Evolutionary conservation across 2,888 invertebrate genomes (phyloP), one percentile per base, ranked within the genome.

Genomic region (Drosophila austrosaltans): DNA sequence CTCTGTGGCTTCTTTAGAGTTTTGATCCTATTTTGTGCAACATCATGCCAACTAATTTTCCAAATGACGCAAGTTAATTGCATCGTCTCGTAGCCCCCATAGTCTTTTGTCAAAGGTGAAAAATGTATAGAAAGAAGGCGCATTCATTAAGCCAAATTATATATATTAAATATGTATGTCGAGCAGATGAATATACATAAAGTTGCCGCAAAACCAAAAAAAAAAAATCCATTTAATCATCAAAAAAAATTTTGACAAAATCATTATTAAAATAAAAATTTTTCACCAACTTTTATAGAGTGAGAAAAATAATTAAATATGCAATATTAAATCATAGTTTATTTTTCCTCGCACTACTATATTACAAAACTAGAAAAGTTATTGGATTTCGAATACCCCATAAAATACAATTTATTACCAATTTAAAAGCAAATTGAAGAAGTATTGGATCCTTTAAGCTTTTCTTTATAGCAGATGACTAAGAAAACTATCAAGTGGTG

Each of bases 41-140:
- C 79, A 87, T 87, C 86, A 89, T 89, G 86, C 76, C 83, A 79
- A 79, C 77, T 85, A 89, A 87, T 82, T 89, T 89, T 79, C 78
- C 76, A 78, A 79, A 89, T 87, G 82, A 89, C 87, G 87, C 76
- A 89, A 87, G 79, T 81, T 79, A 84, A 79, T 84, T 84, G 85
- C 74, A 75, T 68, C 65, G 72, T 62, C 65, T 48, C 48, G 22
- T 25, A 25, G 22, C 25, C 48, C 2, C 25, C 3, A 25, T 10
- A 44, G 71, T 69, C 77, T 70, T 75, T 78, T 81, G 82, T 86
- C 78, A 79, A 80, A 88, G 85, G 87, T 87, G 67, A 76, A 75
- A 80, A 75, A 74, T 76, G 59, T 74, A 58, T 63, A 42, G 69
- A 30, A 60, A 59, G 16, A 42, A 68, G 64, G 66, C 78, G 78